Conservation (phyloP, 1,140 invertebrate genomes). For the Patella vulgata region DNA sequence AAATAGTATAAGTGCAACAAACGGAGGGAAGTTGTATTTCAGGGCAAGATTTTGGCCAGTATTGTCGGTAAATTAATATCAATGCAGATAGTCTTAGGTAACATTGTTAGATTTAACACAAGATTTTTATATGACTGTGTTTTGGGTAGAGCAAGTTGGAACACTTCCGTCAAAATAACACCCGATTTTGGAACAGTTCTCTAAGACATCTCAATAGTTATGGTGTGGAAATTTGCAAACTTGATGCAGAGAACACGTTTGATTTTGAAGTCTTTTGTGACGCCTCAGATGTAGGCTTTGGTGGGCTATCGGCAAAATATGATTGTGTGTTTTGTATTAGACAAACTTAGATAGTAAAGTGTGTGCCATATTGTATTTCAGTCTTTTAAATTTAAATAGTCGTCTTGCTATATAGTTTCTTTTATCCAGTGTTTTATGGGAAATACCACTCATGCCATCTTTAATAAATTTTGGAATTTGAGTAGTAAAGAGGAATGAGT, state of each 20-base stretch:
- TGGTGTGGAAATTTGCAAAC: conserved; percentile 1
- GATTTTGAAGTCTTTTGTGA: conserved; percentile 20
- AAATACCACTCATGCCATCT: too few species aligned
- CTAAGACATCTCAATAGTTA: conserved; percentile 5
- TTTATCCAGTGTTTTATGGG: too few species aligned
- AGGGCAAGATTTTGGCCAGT: conserved; percentile 1
- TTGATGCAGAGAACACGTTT: conserved; percentile 3
- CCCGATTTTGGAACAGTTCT: conserved; percentile 4
- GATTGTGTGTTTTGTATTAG: too few species aligned
- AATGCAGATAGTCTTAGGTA: conserved; percentile 13
- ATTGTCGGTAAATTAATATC: conserved; percentile 25
- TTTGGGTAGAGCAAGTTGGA: conserved; percentile 6
- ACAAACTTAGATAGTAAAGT: too few species aligned
- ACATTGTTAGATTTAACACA: conserved; percentile 11
- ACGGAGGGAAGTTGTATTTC: neutral
- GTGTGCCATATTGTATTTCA: too few species aligned
- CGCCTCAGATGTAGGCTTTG: conserved; percentile 19
- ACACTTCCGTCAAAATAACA: conserved; percentile 5
- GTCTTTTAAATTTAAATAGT: too few species aligned
- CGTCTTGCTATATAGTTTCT: too few species aligned
- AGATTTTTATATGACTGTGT: conserved; percentile 19
- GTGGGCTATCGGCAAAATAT: too few species aligned
- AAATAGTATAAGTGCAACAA: neutral
- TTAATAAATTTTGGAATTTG: too few species aligned
- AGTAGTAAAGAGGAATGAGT: too few species aligned